Evolutionary conservation across 2,113 vertebrate species (phyloP).

Genomic region (Tachysurus fulvidraco): DNA sequence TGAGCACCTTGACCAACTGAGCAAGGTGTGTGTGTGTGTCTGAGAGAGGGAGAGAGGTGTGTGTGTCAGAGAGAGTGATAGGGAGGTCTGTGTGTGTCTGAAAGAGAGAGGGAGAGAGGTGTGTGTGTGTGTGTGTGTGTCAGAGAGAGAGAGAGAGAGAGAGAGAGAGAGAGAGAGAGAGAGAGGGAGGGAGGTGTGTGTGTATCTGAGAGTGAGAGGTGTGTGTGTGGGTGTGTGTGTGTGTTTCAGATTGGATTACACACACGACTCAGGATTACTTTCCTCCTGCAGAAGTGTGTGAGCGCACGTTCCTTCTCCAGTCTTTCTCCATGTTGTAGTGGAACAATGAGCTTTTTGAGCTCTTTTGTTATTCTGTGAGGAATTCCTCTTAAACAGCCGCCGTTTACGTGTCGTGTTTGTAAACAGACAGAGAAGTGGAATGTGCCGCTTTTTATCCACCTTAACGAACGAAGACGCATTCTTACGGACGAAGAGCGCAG

Average conservation of each 20-base stretch:
- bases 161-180: no score
- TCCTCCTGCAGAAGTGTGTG: background rate
- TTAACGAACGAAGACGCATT: no score
- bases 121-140: background rate
- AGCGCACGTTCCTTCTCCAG: background rate
- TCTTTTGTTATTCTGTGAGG: background rate
- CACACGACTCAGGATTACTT: background rate
- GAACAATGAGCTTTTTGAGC: background rate
- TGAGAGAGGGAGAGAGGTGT: background rate
- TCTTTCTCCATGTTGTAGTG: background rate
- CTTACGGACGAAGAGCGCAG: background rate
- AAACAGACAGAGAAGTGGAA: no score
- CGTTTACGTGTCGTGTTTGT: no score
- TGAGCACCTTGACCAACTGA: constrained; percentile 2
- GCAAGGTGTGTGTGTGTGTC: background rate
- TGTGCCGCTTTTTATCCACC: no score
- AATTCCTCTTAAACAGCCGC: no score
- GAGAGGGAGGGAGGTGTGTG: no score
- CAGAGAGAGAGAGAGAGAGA: no score
- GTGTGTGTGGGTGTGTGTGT: background rate
- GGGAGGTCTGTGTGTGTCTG: background rate
- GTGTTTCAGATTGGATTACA: background rate
- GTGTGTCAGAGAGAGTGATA: background rate
- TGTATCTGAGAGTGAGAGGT: background rate
- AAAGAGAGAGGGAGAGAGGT: no score